Percentiles rank a stretch among this genome's conserved stretches.
phyloP scores from a whole-genome alignment of 2,797 vertebrate genomes.

The Columba guinea region DNA sequence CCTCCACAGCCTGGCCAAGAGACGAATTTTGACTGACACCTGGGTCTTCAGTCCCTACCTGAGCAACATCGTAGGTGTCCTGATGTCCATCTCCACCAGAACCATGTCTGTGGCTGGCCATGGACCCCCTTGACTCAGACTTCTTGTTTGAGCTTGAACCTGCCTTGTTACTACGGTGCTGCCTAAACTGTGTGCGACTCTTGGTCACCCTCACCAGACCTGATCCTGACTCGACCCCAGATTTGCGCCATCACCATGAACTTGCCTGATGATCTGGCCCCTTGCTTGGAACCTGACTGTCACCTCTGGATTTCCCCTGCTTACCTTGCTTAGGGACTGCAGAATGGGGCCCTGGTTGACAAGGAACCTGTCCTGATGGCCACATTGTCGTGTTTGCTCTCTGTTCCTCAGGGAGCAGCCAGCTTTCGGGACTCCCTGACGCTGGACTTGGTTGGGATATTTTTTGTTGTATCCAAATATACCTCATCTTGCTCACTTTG shows the following conservation, averaged over 20 bases:
- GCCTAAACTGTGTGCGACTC: neutral
- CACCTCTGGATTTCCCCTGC: neutral
- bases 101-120: neutral
- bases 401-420: neutral
- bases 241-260: neutral
- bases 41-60: neutral
- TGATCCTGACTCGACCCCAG: accelerated
- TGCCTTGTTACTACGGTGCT: neutral
- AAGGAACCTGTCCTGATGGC: neutral
- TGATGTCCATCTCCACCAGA: neutral
- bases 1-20: neutral
- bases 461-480: neutral
- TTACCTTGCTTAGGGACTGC: neutral
- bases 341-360: neutral
- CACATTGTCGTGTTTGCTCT: accelerated
- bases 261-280: neutral
- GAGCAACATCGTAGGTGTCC: neutral
- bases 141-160: neutral
- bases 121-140: no score
- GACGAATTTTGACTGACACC: neutral
- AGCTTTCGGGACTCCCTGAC: neutral
- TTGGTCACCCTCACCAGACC: neutral
- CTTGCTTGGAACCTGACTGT: neutral
- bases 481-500: neutral
- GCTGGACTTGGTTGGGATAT: neutral